Evolutionary conservation across 2,113 vertebrate genomes (phyloP), one percentile per base, ranked within the genome.

Genomic region (Cettia cetti): DNA sequence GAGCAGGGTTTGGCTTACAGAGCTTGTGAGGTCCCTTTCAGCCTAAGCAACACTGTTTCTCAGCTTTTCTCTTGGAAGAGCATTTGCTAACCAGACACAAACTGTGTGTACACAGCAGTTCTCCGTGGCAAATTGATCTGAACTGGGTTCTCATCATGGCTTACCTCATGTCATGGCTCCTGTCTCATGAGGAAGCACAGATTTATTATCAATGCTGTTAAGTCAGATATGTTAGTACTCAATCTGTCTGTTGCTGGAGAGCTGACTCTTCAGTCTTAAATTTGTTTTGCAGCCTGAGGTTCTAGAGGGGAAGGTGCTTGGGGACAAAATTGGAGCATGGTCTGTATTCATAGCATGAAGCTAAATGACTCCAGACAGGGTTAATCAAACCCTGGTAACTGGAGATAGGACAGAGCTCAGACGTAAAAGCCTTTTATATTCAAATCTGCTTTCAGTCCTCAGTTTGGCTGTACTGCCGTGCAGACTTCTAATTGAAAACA

Each of bases 401-500:
- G 91, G 68, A 93, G 79, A 21, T 86, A 44, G 33, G 66, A 15
- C 33, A 80, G 60, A 86, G 44, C 80, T 90, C 64, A 92, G 72
- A 37, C 68, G 82, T 80, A 33, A 1, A 86, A 74, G 33, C 47
- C 42, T 83, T 94, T 94, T 66, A 49, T 68, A 89, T 86, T 80
- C 54, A 89, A 86, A 86, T 8, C 68, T 90, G 50, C 22, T 83
- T 93, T 93, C 81, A 77, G 2, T 90, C 63, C 54, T 90, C 17
- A 31, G 42, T 94, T 86, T 82, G 1, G 82, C 39, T 56, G 63
- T 68, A 47, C 59, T 82, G 47, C 79, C 24, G 15, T 86, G 80
- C 59, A 86, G 68, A 64, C 44, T 78, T 81, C 21, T 90, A 81
- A 90, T 78, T 96, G 89, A 90, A 86, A 92, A 86, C 82, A 86